phyloP scores from a whole-genome alignment of 2,797 vertebrate species.

The Enteromius anoplus region DNA sequence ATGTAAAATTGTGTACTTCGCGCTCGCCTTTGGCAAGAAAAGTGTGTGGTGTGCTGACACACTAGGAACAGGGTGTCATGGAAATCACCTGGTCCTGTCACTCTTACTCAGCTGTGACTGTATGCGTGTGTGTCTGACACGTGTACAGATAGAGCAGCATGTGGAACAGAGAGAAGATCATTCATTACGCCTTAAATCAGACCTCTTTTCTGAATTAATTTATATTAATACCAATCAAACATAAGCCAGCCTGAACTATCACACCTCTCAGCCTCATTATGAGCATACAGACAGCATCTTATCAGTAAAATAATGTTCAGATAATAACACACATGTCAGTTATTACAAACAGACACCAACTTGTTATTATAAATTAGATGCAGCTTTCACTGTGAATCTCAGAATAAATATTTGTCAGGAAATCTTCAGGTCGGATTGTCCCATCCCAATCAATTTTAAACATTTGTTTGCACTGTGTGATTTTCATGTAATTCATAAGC shows the following conservation, averaged over 20 bases:
- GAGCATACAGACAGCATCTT: background rate
- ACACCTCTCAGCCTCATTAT: slow-evolving; percentile 18
- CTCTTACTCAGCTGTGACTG: slow-evolving; percentile 64
- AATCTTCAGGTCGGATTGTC: background rate
- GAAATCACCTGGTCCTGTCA: slow-evolving; percentile 81
- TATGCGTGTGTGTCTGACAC: slow-evolving; percentile 28
- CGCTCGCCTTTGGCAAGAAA: slow-evolving; percentile 27
- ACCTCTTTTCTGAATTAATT: slow-evolving; percentile 25
- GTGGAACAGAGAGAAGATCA: slow-evolving; percentile 65
- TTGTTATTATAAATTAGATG: background rate
- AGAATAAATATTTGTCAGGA: background rate
- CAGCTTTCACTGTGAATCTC: background rate
- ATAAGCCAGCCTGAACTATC: background rate
- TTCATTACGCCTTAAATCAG: slow-evolving; percentile 11
- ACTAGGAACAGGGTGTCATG: slow-evolving; percentile 69
- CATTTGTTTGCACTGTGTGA: background rate
- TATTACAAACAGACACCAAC: background rate
- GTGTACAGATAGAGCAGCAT: slow-evolving; percentile 60
- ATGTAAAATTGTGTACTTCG: slow-evolving; percentile 12
- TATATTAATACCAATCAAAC: slow-evolving; percentile 22
- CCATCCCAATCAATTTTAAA: background rate
- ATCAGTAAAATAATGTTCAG: background rate
- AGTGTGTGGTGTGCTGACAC: slow-evolving; percentile 50
- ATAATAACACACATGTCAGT: background rate
- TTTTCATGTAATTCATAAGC: background rate